Percentiles rank a stretch among this genome's conserved stretches.
These are phyloP conservation scores for Pachyuromys duprasi DNA, from an alignment of 2,797 vertebrate genomes.

Conservation along the genomic window DNA sequence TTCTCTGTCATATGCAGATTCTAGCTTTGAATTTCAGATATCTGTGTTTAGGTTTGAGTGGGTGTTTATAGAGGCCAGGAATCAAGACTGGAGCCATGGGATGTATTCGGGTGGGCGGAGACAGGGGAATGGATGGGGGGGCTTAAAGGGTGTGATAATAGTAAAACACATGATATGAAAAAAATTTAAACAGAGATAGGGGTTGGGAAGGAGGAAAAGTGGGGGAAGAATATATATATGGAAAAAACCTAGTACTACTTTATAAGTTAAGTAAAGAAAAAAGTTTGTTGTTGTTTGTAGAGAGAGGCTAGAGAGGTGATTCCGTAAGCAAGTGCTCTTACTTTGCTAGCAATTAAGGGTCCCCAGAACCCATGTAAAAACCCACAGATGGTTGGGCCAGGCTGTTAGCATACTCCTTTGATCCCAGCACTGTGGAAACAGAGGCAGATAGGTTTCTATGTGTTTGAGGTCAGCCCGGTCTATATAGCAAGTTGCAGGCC, in stretches of 20 bases:
- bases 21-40: neutral
- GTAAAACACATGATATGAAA: neutral
- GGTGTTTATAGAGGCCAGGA: neutral
- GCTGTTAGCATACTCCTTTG: neutral
- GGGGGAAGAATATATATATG: neutral
- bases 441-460: neutral
- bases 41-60: neutral
- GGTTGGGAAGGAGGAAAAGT: neutral
- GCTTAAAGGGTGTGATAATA: neutral
- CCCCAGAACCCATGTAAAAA: neutral
- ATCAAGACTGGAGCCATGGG: neutral
- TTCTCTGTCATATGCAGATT: neutral
- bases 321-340: neutral
- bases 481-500: neutral
- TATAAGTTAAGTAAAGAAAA: neutral
- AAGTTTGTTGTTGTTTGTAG: neutral
- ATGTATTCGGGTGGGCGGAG: neutral
- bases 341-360: neutral
- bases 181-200: neutral
- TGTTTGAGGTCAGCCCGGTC: neutral
- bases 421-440: neutral
- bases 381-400: neutral
- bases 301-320: neutral
- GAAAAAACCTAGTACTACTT: neutral
- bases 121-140: neutral